Base-by-base conservation (phyloP, 2,113 vertebrate genomes). In the Parotia lawesii region DNA sequence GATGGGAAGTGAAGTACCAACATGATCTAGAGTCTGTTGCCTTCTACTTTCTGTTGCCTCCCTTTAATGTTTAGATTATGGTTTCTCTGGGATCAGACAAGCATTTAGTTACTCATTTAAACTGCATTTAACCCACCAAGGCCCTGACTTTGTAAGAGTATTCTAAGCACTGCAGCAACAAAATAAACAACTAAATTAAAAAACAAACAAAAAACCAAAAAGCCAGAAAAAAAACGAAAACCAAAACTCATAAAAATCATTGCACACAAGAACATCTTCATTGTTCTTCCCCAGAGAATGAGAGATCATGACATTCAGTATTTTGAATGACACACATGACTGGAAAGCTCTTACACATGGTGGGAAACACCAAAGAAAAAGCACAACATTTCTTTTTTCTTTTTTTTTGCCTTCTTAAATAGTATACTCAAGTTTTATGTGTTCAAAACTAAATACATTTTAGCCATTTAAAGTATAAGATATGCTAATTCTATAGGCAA, bases 371-470 rank as follows among this genome's bases (percentile, higher is more conserved):
- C 24, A 47, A 74, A 66, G 60, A 29, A 35, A 12, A 86, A 56
- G 5, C 22, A 57, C 3, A 56, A 7, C 0, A 18, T 38, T 45
- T 25, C 9, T 70, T 38, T 31, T 12, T 12, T 5, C 1, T 2
- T 7, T 2, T 12, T 33, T 20, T 20, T 44, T 45, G 0, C 1
- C 4, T 28, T 77, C 57, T 45, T 48, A 29, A 31, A 17, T 3
- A 18, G 5, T 33, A n/a, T 31, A 23, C 1, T 5, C 7, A 53
- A 73, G 6, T 28, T 77, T 3, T 53, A 8, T 56, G 75, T 58
- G 8, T 60, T 79, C 69, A 51, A 69, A 75, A 69, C 3, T 13
- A 47, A 15, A 62, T 15, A 22, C 3, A 51, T 47, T 57, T 54
- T 17, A 75, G 25, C 3, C 5, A 54, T 45, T 75, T 58, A 53